Base-by-base conservation (phyloP, 2,888 invertebrate species). In the Lacanobia oleracea region DNA sequence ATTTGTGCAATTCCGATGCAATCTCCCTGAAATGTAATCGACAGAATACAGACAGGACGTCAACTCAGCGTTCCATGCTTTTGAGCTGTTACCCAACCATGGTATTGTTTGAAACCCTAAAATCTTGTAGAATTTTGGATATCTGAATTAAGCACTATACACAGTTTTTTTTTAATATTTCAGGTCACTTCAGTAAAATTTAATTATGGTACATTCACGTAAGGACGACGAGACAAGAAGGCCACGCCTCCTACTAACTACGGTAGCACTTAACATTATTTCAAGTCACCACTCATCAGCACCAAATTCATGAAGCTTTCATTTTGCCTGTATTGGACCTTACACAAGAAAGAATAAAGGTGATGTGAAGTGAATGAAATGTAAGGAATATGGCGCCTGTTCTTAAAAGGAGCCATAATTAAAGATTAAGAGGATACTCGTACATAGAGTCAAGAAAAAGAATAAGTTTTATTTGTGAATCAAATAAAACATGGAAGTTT, bases 211-310 rank as follows among this genome's bases (percentile, higher is more conserved):
- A 10, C 37, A 50, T 64, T 66, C 43, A 69, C 23, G 21, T 62
- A 72, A 79, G 60, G 7, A 71, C 43, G 1, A 33, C 57, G 62
- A 66, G 54, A 60, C 51, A 69, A 67, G 27, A 8, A 56, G 61
- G 33, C 51, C 79, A 82, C 82, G 77, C 79, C 82, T n/a, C 21
- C 51, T 68, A 40, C 67, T 70, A 70, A 72, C 72, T 59, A 73
- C 48, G 67, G 64, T 63, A 64, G 54, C 70, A 79, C 80, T 83
- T 62, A 65, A 79, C 64, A 60, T 69, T 69, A 81, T 75, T 81
- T 79, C 53, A 67, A 78, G 62, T 78, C 53, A 67, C 62, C 69
- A 56, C 77, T 82, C 56, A 64, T 64, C 50, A 57, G 37, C 6
- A 69, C 76, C 59, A 59, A 66, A 16, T 48, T 51, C 59, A 21